A percentile compares a stretch with the other conserved stretches of the same genome.
Evolutionary conservation across 2,888 invertebrate species (phyloP).

Genomic region (Notodonta dromedarius): DNA sequence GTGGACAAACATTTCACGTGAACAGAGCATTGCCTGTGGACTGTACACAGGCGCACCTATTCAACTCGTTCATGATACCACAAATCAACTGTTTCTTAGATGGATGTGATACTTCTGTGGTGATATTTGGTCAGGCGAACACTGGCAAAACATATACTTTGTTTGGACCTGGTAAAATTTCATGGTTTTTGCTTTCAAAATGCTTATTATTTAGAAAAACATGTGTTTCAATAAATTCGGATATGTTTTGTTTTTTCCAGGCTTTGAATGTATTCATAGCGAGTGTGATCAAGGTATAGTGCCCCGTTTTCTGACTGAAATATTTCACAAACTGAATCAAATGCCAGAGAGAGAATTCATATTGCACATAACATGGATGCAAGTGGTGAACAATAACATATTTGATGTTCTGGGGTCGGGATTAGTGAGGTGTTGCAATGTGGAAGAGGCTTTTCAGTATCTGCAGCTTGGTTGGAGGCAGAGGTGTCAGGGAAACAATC

Average conservation of each 20-base stretch:
- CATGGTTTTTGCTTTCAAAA: neutral
- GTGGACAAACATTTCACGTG: conserved; percentile 83
- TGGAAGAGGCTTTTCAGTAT: conserved; percentile 89
- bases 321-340: conserved; percentile 87
- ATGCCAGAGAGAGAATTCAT: conserved; percentile 87
- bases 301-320: conserved; percentile 88
- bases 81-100: conserved; percentile 87
- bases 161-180: conserved; percentile 86
- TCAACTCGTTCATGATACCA: conserved; percentile 86
- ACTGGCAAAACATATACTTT: conserved; percentile 90
- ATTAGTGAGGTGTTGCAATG: conserved; percentile 84
- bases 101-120: conserved; percentile 90
- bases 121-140: conserved; percentile 86
- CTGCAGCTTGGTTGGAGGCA: conserved; percentile 87
- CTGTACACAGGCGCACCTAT: conserved; percentile 86
- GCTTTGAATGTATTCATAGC: conserved; percentile 82
- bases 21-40: conserved; percentile 82
- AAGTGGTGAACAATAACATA: conserved; percentile 87
- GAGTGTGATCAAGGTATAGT: conserved; percentile 89
- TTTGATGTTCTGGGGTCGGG: conserved; percentile 84
- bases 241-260: conserved; percentile 49
- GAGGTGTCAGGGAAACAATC: conserved; percentile 83
- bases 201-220: too few species aligned
- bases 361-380: conserved; percentile 89
- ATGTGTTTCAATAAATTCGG: conserved; percentile 2